Percentiles rank a stretch among this genome's conserved stretches.
Conservation (phyloP, 2,113 vertebrate genomes). For the Machaerirhynchus nigripectus region DNA sequence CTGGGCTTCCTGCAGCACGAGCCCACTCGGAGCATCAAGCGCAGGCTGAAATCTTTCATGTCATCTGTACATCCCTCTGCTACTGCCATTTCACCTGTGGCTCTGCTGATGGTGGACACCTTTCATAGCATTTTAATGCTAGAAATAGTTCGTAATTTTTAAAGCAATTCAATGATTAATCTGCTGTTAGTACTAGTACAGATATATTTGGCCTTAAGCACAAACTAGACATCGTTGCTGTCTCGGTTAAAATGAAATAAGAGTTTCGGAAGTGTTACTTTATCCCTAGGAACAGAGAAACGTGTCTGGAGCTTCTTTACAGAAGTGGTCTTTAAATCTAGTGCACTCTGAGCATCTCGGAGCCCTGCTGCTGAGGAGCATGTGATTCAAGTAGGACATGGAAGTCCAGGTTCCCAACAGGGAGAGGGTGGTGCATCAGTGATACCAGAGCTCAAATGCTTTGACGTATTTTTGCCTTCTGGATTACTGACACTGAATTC, state of each 20-base stretch:
- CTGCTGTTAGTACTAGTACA: background rate
- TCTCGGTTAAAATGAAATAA: background rate
- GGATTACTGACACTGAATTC: background rate
- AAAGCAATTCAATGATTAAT: background rate
- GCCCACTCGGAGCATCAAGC: accelerated
- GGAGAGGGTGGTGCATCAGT: background rate
- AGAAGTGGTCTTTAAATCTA: background rate
- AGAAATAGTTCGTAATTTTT: background rate
- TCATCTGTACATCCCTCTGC: background rate
- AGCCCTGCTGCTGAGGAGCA: background rate
- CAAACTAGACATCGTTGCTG: accelerated
- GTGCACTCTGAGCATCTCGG: accelerated
- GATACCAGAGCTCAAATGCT: background rate
- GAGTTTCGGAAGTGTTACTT: background rate
- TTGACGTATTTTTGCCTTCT: background rate
- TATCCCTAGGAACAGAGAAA: background rate
- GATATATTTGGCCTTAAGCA: background rate
- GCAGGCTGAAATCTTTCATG: accelerated
- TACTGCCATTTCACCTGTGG: background rate
- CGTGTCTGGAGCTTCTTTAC: background rate
- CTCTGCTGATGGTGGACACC: background rate
- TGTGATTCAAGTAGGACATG: background rate
- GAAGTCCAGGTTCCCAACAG: background rate
- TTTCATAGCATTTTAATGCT: background rate
- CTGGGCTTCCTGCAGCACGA: background rate